Evolutionary conservation across 23 tunicate species (phyloP).

Genomic region (Styela plicata): DNA sequence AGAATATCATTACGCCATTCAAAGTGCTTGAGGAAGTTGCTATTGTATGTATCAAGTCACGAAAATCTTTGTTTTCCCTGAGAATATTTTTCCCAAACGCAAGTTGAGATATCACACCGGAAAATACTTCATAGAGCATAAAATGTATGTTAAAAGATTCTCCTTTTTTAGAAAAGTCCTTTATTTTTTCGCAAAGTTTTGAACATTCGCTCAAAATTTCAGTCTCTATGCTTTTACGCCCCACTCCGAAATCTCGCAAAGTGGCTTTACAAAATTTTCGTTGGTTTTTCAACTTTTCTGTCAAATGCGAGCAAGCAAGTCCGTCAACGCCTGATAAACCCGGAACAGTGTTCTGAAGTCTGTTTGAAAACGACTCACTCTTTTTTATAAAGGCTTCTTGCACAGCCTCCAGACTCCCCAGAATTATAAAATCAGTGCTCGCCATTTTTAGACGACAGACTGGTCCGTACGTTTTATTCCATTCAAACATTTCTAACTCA

Average conservation of each 20-base stretch:
- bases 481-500: slow-evolving; percentile 32
- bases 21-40: neutral
- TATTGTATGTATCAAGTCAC: slow-evolving; percentile 4
- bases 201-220: slow-evolving; percentile 1
- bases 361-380: slow-evolving; percentile 25
- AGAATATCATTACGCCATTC: slow-evolving; percentile 2
- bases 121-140: slow-evolving; percentile 30
- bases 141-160: slow-evolving; percentile 24
- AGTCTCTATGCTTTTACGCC: slow-evolving; percentile 44
- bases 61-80: slow-evolving; percentile 28
- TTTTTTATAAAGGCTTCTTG: slow-evolving; percentile 53
- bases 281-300: slow-evolving; percentile 43
- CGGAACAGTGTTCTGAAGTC: slow-evolving; percentile 31
- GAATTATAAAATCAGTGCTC: slow-evolving; percentile 20
- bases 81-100: slow-evolving; percentile 31
- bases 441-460: slow-evolving; percentile 47
- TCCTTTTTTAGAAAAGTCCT: neutral
- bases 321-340: slow-evolving; percentile 32
- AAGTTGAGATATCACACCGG: slow-evolving; percentile 44
- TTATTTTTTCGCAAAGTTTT: slow-evolving; percentile 30
- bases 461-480: slow-evolving; percentile 53
- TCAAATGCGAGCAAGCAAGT: slow-evolving; percentile 1
- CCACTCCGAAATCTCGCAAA: slow-evolving; percentile 56
- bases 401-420: slow-evolving; percentile 40
- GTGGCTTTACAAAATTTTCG: slow-evolving; percentile 36